Conservation (phyloP, 2,888 invertebrate genomes). For the Lapara coniferarum region DNA sequence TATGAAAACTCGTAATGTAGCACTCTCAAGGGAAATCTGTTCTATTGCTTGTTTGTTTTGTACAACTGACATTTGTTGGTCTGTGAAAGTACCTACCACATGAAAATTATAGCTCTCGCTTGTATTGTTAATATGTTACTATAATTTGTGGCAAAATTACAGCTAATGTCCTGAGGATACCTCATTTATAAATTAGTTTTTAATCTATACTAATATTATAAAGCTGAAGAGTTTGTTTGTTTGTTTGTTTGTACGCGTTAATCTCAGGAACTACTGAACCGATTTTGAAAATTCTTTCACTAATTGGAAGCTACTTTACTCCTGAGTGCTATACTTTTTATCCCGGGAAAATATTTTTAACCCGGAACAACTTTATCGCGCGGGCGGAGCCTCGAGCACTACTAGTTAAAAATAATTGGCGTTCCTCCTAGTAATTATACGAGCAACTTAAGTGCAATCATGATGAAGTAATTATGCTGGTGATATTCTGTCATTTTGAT, state of each 20-base stretch:
- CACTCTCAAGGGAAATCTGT: constrained; percentile 72
- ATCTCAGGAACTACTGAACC: too few species aligned
- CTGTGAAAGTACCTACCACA: constrained; percentile 51
- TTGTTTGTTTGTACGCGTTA: too few species aligned
- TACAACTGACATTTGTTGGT: constrained; percentile 63
- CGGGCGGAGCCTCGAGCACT: too few species aligned
- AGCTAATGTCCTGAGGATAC: not conserved
- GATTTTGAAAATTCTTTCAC: too few species aligned
- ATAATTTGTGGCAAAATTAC: constrained; percentile 30
- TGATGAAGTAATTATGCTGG: not conserved
- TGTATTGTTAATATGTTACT: constrained; percentile 45
- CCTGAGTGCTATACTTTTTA: too few species aligned
- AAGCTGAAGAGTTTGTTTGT: too few species aligned
- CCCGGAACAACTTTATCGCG: too few species aligned
- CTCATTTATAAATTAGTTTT: constrained; percentile 9
- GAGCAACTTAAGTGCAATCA: not conserved
- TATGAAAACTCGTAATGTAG: constrained; percentile 70
- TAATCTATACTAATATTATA: too few species aligned
- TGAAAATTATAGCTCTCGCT: constrained; percentile 55
- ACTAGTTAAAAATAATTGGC: constrained; percentile 41
- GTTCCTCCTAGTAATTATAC: not conserved
- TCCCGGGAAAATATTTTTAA: too few species aligned
- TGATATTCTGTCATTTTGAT: too few species aligned
- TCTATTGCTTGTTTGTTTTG: constrained; percentile 75
- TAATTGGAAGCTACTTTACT: too few species aligned